These are phyloP conservation scores for Bombus superbus DNA, from an alignment of 1,140 invertebrate genomes.

Conservation along the genomic window DNA sequence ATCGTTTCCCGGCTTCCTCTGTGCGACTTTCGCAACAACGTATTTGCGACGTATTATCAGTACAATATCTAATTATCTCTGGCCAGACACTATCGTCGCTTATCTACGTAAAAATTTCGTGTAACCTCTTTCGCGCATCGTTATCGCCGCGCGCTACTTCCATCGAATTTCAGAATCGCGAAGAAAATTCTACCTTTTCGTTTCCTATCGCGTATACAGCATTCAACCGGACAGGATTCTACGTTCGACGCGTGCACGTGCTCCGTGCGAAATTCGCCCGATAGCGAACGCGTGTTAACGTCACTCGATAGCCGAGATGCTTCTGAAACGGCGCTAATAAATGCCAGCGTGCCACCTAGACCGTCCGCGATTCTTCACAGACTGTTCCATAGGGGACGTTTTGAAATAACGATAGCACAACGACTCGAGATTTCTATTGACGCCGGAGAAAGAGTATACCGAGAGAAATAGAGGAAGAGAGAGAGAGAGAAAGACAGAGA, in stretches of 20 bases:
- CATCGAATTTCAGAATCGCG: background rate
- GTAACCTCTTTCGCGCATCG: background rate
- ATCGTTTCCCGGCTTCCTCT: background rate
- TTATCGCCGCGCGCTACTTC: background rate
- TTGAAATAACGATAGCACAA: constrained; percentile 13
- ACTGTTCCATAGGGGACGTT: background rate
- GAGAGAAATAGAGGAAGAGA: background rate
- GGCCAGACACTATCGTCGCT: background rate
- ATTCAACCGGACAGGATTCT: background rate
- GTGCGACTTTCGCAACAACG: background rate
- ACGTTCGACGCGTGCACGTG: background rate
- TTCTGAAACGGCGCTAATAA: background rate
- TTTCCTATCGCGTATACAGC: background rate
- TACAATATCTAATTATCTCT: background rate
- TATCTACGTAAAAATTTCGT: background rate
- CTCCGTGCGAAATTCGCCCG: no score
- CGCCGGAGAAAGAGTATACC: background rate
- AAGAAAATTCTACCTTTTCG: background rate
- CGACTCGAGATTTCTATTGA: background rate
- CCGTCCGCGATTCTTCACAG: background rate
- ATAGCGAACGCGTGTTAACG: background rate
- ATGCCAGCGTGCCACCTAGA: background rate
- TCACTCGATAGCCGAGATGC: background rate
- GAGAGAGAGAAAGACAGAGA: background rate
- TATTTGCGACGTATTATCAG: background rate